phyloP scores from a whole-genome alignment of 1,140 invertebrate genomes.

The Drosophila auraria region DNA sequence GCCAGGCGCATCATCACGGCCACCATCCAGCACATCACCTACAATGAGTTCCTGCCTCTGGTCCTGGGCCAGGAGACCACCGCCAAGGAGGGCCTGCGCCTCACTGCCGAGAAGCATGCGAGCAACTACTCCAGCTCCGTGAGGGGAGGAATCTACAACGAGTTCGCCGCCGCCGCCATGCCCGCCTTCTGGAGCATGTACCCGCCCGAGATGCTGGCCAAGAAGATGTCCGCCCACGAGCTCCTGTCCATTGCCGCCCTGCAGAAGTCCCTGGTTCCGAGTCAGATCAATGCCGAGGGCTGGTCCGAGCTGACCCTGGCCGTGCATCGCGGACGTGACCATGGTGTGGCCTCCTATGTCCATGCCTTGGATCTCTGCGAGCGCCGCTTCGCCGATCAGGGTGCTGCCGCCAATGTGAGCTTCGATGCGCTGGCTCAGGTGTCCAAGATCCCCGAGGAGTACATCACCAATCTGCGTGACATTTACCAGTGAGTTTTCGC shows the following conservation, averaged over 20 bases:
- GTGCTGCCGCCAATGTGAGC: conserved; percentile 63
- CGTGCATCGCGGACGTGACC: conserved; percentile 92
- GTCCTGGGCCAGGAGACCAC: conserved; percentile 88
- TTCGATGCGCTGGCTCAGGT: conserved; percentile 65
- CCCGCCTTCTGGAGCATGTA: conserved; percentile 92
- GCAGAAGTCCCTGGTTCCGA: conserved; percentile 83
- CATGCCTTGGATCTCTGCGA: conserved; percentile 88
- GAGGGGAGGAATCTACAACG: conserved; percentile 86
- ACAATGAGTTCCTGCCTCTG: conserved; percentile 93
- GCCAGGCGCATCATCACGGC: conserved; percentile 91
- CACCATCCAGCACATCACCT: conserved; percentile 93
- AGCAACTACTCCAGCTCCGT: conserved; percentile 92
- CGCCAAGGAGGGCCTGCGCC: conserved; percentile 83
- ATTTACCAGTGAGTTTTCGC: conserved; percentile 74
- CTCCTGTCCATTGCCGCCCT: conserved; percentile 86
- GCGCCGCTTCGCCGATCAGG: conserved; percentile 85
- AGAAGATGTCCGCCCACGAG: conserved; percentile 83
- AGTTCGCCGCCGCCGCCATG: conserved; percentile 90
- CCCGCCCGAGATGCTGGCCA: conserved; percentile 85
- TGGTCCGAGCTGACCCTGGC: conserved; percentile 87
- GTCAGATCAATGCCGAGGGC: conserved; percentile 70
- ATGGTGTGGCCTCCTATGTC: conserved; percentile 95
- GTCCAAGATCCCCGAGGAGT: conserved; percentile 76
- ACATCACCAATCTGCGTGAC: conserved; percentile 77
- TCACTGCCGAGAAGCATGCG: conserved; percentile 79